Evolutionary conservation across 2,888 invertebrate genomes (phyloP), one percentile per base, ranked within the genome.

Genomic region (Tachystola acroxantha): DNA sequence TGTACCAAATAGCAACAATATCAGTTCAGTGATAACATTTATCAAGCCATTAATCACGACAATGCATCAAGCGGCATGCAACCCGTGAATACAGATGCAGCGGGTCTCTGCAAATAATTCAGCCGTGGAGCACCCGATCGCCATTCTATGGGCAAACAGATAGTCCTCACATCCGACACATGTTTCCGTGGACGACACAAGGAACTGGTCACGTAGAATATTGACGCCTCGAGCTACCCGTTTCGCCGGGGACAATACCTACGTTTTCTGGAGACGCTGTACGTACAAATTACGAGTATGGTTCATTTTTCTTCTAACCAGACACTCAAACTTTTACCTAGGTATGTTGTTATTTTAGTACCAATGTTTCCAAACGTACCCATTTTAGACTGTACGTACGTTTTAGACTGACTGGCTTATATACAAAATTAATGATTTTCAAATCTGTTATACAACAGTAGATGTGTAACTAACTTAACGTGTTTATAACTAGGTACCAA

Each of bases 151-250:
- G 64, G 75, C 76, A 80, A 84, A 84, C 76, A 82, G 82, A 84
- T 84, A 84, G 81, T 75, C 75, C 69, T 78, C 69, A 77, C 82
- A 78, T 82, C 84, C 85, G 85, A 84, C 85, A 82, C 80, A 80
- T 80, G 82, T 82, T 80, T 82, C 82, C 79, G 72, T 60, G 68
- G 73, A 66, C 66, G 72, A 73, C 75, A 73, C 72, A 70, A 64
- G 68, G 72, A 68, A 66, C 75, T 74, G 79, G 84, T 84, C 85
- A 86, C 84, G 85, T 85, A 86, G 80, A 79, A 85, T 85, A 86
- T 86, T 82, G 85, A 86, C 82, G 82, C 82, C 80, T 75, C 71
- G 46, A 72, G 80, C 81, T 59, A 77, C 73, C 70, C 71, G 71
- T 26, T 68, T 73, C 68, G 55, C 16, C 43, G 53, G 65, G 64